phyloP scores from a whole-genome alignment of 2,888 invertebrate species.

The Quadroppia sp. region DNA sequence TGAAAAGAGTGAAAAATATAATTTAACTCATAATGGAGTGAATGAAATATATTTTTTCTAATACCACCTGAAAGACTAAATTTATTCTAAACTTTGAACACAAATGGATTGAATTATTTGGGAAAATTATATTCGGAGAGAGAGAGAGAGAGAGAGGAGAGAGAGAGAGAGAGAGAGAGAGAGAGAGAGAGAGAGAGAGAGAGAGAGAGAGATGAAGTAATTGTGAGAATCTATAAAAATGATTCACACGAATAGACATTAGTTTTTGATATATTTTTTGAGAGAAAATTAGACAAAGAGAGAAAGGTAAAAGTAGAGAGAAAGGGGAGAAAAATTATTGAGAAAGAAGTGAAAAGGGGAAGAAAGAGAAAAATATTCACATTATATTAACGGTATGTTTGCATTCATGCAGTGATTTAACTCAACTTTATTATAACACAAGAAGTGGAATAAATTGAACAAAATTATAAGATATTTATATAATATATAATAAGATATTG shows the following conservation, averaged over 20 bases:
- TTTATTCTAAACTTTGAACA: too few relatives aligned
- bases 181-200: neutral
- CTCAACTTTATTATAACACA: constrained; percentile 25
- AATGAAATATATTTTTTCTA: too few relatives aligned
- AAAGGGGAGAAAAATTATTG: too few relatives aligned
- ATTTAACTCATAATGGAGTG: too few relatives aligned
- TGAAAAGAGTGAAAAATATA: too few relatives aligned
- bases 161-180: neutral
- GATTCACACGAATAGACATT: constrained; percentile 30
- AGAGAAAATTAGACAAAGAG: neutral
- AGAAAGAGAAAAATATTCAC: neutral
- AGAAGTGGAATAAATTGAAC: constrained; percentile 12
- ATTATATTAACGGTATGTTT: constrained; percentile 29
- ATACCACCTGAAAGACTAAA: too few relatives aligned
- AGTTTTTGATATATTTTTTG: neutral
- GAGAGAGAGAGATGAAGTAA: neutral
- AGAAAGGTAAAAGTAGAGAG: neutral
- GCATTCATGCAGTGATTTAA: constrained; percentile 33
- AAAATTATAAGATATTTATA: constrained; percentile 6
- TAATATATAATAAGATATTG: neutral
- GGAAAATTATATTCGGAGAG: too few relatives aligned
- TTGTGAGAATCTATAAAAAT: constrained; percentile 26
- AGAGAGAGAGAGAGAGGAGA: too few relatives aligned
- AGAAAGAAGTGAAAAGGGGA: neutral
- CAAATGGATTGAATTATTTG: too few relatives aligned